A percentile compares a stretch with the other conserved stretches of the same genome.
Conservation (phyloP, 2,113 vertebrate species). For the Leptobrachium leishanense region DNA sequence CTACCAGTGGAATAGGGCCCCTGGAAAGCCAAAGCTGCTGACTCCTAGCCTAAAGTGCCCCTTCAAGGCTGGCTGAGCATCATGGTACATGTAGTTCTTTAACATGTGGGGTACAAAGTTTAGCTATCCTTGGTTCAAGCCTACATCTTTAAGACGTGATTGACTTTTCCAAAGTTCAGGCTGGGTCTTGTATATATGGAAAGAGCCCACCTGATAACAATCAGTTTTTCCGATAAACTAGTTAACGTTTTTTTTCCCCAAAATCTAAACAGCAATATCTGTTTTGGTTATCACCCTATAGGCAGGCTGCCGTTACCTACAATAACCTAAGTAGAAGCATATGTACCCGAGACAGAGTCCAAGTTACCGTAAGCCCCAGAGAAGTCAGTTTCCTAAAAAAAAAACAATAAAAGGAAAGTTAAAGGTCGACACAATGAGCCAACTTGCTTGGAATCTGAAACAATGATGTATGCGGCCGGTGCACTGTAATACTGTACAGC, state of each 20-base stretch:
- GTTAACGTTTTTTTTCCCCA: neutral
- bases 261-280: neutral
- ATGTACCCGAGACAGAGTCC: slow-evolving; percentile 1
- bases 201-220: neutral
- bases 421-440: slow-evolving; percentile 34
- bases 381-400: slow-evolving; percentile 26
- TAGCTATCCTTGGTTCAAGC: too few species aligned
- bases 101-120: too few species aligned
- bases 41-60: too few species aligned
- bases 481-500: slow-evolving; percentile 17
- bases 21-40: too few species aligned
- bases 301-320: neutral
- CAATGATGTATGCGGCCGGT: slow-evolving; percentile 3
- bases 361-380: neutral
- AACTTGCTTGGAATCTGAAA: slow-evolving; percentile 28
- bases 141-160: too few species aligned
- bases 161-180: slow-evolving; percentile 66
- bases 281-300: neutral
- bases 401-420: slow-evolving; percentile 4
- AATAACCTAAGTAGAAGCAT: slow-evolving; percentile 25
- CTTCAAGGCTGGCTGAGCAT: too few species aligned
- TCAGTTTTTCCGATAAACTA: neutral
- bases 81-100: too few species aligned
- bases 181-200: too few species aligned
- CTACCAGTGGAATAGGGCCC: too few species aligned